These are phyloP conservation scores for Plebejus argus DNA, from an alignment of 2,888 invertebrate species.

Conservation along the genomic window DNA sequence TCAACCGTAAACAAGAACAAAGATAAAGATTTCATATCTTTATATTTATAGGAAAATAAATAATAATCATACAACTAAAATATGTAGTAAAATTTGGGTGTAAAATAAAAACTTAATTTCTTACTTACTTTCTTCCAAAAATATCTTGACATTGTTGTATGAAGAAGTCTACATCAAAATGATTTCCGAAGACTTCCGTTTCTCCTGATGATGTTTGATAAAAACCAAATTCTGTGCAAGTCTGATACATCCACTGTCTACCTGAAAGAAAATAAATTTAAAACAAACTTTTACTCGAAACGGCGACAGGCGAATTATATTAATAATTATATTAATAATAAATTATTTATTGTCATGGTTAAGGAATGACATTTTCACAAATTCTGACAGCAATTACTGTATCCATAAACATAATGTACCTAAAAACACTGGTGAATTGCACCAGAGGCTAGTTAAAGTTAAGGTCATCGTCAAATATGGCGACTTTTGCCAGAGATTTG, in stretches of 20 bases:
- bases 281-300: neutral
- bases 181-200: constrained; percentile 86
- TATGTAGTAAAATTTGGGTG: neutral
- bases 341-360: too few species aligned
- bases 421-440: too few species aligned
- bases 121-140: constrained; percentile 85
- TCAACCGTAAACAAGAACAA: neutral
- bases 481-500: too few species aligned
- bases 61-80: neutral
- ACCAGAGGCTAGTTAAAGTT: too few species aligned
- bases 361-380: too few species aligned
- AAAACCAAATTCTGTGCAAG: constrained; percentile 97
- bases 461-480: too few species aligned
- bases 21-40: neutral
- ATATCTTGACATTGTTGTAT: constrained; percentile 91
- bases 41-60: neutral
- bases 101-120: neutral
- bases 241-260: constrained; percentile 96
- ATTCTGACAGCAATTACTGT: too few species aligned
- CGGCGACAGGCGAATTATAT: too few species aligned
- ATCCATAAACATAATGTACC: too few species aligned
- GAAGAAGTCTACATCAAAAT: constrained; percentile 89
- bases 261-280: constrained; percentile 59
- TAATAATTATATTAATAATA: too few species aligned
- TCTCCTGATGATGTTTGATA: constrained; percentile 91